These are phyloP conservation scores for Heliconius nattereri DNA, from an alignment of 1,140 invertebrate genomes.

Conservation along the genomic window DNA sequence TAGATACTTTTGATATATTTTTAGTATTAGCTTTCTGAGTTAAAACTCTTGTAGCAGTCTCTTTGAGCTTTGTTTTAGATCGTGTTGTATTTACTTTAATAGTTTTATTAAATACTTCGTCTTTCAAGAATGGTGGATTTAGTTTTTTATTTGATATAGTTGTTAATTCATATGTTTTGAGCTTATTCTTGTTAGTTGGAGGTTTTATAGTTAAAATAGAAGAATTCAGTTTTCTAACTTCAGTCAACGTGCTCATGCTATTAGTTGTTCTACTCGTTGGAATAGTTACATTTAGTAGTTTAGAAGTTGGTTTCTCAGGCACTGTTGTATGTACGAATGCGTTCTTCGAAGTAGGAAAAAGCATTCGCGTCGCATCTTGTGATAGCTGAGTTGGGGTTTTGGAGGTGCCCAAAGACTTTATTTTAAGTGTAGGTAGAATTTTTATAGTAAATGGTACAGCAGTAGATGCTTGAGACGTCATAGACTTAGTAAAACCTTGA, in stretches of 20 bases:
- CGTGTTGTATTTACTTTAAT: slow-evolving; percentile 28
- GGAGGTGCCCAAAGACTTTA: slow-evolving; percentile 43
- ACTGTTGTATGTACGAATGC: slow-evolving; percentile 18
- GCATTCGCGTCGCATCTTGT: slow-evolving; percentile 43
- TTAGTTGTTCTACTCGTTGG: slow-evolving; percentile 65
- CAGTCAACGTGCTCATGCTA: slow-evolving; percentile 64
- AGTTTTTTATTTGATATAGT: slow-evolving; percentile 29
- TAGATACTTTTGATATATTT: slow-evolving; percentile 45
- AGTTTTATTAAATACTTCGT: slow-evolving; percentile 36
- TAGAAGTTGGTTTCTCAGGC: slow-evolving; percentile 30
- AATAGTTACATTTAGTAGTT: slow-evolving; percentile 43
- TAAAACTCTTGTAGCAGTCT: slow-evolving; percentile 35
- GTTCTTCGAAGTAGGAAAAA: slow-evolving; percentile 39
- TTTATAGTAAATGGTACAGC: slow-evolving; percentile 53
- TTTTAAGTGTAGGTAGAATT: slow-evolving; percentile 43
- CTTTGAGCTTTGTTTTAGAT: slow-evolving; percentile 35
- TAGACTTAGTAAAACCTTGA: slow-evolving; percentile 56
- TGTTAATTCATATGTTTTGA: slow-evolving; percentile 40
- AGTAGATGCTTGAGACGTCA: slow-evolving; percentile 53
- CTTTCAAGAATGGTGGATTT: slow-evolving; percentile 25
- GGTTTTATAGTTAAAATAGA: slow-evolving; percentile 60
- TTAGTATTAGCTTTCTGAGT: slow-evolving; percentile 51
- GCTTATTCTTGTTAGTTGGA: slow-evolving; percentile 53
- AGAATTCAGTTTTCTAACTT: slow-evolving; percentile 53
- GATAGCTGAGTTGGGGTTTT: slow-evolving; percentile 38